Percentiles rank a stretch among this genome's conserved stretches.
Conservation (phyloP, 2,113 vertebrate genomes). For the Plestiodon gilberti region DNA sequence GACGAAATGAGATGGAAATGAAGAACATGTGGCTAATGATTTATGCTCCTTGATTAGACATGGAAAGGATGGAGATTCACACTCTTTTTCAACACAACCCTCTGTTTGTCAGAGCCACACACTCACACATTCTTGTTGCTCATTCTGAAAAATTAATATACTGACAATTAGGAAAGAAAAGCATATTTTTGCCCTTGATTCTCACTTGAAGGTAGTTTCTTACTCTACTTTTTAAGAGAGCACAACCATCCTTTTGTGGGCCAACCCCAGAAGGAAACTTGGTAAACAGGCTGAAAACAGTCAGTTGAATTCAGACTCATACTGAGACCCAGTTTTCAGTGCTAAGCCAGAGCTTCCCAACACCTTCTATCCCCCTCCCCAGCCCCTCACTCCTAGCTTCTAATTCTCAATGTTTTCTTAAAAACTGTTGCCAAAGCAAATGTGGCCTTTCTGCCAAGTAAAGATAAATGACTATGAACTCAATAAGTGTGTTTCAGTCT, state of each 20-base stretch:
- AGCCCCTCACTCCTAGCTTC: conserved; percentile 17
- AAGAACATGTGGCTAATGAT: conserved; percentile 74
- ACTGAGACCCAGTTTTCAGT: conserved; percentile 50
- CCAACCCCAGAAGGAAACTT: conserved; percentile 28
- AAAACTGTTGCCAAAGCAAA: conserved; percentile 63
- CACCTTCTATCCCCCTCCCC: not conserved
- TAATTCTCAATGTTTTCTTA: conserved; percentile 57
- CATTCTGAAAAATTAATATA: conserved; percentile 47
- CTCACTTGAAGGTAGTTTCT: conserved; percentile 54
- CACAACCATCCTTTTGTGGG: conserved; percentile 62
- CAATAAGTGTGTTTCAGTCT: conserved; percentile 46
- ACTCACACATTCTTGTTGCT: conserved; percentile 64
- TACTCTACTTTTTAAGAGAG: conserved; percentile 54
- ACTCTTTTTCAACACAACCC: conserved; percentile 72
- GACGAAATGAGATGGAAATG: conserved; percentile 76
- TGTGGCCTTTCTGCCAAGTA: conserved; percentile 51
- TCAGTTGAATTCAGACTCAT: conserved; percentile 57
- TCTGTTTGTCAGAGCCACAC: conserved; percentile 75
- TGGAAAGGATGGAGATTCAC: conserved; percentile 70
- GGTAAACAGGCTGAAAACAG: conserved; percentile 50
- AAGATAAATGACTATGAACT: conserved; percentile 36
- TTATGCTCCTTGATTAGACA: conserved; percentile 73
- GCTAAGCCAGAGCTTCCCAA: conserved; percentile 34
- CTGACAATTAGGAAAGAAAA: conserved; percentile 63
- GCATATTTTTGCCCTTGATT: conserved; percentile 61